Base-by-base conservation (phyloP, 1,140 invertebrate species). In the Acromyrmex heyeri region DNA sequence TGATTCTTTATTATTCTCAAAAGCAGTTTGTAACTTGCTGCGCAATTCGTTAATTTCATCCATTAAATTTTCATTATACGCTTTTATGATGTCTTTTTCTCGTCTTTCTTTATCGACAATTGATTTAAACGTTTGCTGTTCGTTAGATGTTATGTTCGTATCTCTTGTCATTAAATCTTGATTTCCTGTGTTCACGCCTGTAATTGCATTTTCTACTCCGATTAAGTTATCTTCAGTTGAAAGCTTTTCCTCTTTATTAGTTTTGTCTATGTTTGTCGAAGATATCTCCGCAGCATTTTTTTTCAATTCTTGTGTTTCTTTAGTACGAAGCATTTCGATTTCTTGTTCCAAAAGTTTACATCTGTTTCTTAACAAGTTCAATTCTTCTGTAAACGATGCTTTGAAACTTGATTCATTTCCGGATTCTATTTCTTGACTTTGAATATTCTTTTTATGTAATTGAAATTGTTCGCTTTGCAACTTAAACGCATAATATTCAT, bases 391-490 rank as follows among this genome's bases (percentile, higher is more conserved):
- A 2, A 61, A 38, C 0, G 81, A 48, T 1, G 57, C 24, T 1
- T 50, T 12, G 3, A 72, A 0, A 12, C 64, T 30, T 10, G 44
- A 57, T 21, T 89, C 79, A 5, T 90, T 88, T 91, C 94, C 75
- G 64, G 88, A 89, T 64, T 91, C 86, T 92, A 69, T 16, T 88
- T 83, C 4, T 89, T 38, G 78, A 18, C n/a, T 62, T 6, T 72
- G 34, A 72, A 86, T 67, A 38, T 91, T 78, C 30, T 89, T 72
- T n/a, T 93, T 91, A 27, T 92, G 75, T 3, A 82, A 34, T 70
- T 94, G 94, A 27, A 96, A 86, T 55, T 95, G 92, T 34, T 92
- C 92, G 3, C 95, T 86, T 85, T 94, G 95, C 24, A 92, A 88
- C 85, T 95, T 94, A 27, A 96, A 87, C 16, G 89, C 86, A n/a